A percentile compares a stretch with the other conserved stretches of the same genome.
Conservation (phyloP, 2,797 vertebrate species). For the Premnoplex brunnescens region DNA sequence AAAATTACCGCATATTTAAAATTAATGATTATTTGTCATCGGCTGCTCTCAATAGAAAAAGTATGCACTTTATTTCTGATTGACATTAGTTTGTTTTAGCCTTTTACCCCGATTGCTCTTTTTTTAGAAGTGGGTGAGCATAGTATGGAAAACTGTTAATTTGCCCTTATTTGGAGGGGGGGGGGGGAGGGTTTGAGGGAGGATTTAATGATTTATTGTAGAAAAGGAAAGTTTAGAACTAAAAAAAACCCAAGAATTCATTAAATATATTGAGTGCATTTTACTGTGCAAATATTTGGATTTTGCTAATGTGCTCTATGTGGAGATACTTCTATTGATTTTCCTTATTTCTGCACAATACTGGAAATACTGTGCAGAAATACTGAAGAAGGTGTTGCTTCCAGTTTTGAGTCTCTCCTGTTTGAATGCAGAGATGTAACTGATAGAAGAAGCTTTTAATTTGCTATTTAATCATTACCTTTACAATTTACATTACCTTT, state of each 20-base stretch:
- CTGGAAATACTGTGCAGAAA: not conserved
- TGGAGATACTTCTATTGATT: not conserved
- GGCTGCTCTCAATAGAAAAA: not conserved
- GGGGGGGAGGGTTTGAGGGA: not conserved
- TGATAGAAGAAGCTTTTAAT: not conserved
- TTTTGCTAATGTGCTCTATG: not conserved
- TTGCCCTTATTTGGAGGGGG: not conserved
- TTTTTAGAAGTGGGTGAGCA: not conserved
- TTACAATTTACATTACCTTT: too few species aligned
- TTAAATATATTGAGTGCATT: not conserved
- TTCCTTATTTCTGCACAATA: not conserved
- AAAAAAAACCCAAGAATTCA: not conserved
- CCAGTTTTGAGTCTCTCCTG: not conserved
- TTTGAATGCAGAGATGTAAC: not conserved
- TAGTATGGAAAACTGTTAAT: not conserved
- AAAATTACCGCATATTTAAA: not conserved
- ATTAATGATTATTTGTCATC: not conserved
- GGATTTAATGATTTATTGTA: not conserved
- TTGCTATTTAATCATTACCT: not conserved
- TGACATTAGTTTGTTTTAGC: not conserved
- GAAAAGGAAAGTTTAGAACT: not conserved
- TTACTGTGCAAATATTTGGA: not conserved
- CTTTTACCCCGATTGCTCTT: not conserved
- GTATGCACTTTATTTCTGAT: not conserved
- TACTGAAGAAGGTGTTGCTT: not conserved